These are phyloP conservation scores for Nasonia longicornis DNA, from an alignment of 1,140 invertebrate species.

Conservation along the genomic window DNA sequence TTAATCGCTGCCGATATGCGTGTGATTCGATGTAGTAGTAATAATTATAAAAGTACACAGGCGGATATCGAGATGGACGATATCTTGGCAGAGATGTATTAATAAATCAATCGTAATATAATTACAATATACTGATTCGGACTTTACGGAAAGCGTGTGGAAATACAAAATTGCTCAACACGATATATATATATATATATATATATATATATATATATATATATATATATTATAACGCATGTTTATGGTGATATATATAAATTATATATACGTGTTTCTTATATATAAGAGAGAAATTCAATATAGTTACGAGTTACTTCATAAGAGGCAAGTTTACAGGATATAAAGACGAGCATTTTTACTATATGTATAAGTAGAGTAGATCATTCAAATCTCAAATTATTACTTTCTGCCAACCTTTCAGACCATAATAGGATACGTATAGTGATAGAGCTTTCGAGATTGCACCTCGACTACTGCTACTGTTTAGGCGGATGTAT, in stretches of 20 bases:
- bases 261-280: slow-evolving; percentile 7
- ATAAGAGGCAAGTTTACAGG: slow-evolving; percentile 31
- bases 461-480: slow-evolving; percentile 5
- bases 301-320: slow-evolving; percentile 12
- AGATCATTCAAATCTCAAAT: not conserved
- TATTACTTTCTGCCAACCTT: slow-evolving; percentile 8
- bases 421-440: slow-evolving; percentile 31
- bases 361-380: not conserved
- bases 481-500: not conserved
- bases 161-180: slow-evolving; percentile 27
- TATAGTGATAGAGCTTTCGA: not conserved
- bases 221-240: not conserved
- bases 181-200: not conserved
- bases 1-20: not conserved
- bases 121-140: too few species aligned
- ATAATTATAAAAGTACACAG: not conserved
- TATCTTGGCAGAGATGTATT: slow-evolving; percentile 8
- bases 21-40: too few species aligned
- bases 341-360: slow-evolving; percentile 26
- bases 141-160: slow-evolving; percentile 39
- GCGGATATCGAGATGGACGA: not conserved
- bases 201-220: too few species aligned
- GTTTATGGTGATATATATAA: slow-evolving; percentile 30
- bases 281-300: not conserved
- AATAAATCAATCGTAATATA: not conserved